A percentile compares a stretch with the other conserved stretches of the same genome.
These are phyloP conservation scores for Ctenosaura bakeri DNA, from an alignment of 2,797 vertebrate species.

Conservation along the genomic window DNA sequence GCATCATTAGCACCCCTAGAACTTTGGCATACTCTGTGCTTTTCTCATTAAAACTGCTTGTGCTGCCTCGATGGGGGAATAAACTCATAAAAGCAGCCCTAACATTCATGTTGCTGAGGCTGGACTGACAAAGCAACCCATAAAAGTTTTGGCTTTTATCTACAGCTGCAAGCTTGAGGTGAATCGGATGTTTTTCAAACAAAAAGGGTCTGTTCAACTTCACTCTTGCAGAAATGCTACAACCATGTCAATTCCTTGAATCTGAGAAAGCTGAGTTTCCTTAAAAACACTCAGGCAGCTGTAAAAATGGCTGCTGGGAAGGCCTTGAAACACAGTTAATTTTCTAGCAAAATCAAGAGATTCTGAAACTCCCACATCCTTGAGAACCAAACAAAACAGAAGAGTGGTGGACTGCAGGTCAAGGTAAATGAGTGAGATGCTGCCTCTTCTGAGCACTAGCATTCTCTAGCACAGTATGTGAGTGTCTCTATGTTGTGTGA, in stretches of 20 bases:
- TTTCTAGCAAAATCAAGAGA: constrained; percentile 52
- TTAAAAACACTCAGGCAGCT: constrained; percentile 66
- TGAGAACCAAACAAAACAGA: constrained; percentile 50
- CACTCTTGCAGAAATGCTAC: constrained; percentile 74
- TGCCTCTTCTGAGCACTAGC: background rate
- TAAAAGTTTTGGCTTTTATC: constrained; percentile 78
- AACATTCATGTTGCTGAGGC: constrained; percentile 15
- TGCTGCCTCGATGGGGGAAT: constrained; percentile 40
- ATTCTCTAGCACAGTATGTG: background rate
- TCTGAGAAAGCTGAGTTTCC: constrained; percentile 67
- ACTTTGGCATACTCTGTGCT: constrained; percentile 37
- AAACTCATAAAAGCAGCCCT: constrained; percentile 16
- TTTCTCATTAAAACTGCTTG: constrained; percentile 35
- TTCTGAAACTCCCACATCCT: constrained; percentile 25
- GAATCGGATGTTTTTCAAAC: constrained; percentile 72
- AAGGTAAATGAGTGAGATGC: background rate
- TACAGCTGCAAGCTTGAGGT: constrained; percentile 69
- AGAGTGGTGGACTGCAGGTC: background rate
- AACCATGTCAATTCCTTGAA: constrained; percentile 64
- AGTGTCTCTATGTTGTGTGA: too few species aligned
- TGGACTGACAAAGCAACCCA: constrained; percentile 59
- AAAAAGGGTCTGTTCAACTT: constrained; percentile 74
- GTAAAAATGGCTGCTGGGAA: constrained; percentile 27
- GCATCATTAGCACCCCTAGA: constrained; percentile 19
- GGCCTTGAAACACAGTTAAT: constrained; percentile 40